Conservation (phyloP, 92 coral and sea anemone genomes). For the Zoanthus gigantus region DNA sequence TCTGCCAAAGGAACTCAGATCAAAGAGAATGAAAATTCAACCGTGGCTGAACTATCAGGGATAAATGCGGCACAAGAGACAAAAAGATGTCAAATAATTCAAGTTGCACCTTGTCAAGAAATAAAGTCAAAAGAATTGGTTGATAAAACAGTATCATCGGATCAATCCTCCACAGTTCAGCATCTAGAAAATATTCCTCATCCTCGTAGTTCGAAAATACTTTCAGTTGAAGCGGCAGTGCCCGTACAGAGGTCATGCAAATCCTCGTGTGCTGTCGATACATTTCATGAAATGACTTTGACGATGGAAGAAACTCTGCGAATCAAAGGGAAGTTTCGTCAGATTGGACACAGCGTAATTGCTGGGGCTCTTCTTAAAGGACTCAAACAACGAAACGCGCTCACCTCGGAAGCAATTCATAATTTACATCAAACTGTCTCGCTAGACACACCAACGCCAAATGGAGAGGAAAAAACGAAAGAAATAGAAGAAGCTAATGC, state of each 20-base stretch:
- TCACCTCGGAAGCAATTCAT: conserved; percentile 85
- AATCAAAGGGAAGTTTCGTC: conserved; percentile 95
- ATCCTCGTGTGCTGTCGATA: conserved; percentile 19
- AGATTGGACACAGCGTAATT: conserved; percentile 90
- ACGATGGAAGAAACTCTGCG: conserved; percentile 90
- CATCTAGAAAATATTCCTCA: conserved; percentile 14
- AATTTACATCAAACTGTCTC: conserved; percentile 84
- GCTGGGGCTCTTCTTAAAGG: conserved; percentile 91
- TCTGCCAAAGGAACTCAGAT: not conserved
- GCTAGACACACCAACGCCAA: conserved; percentile 17
- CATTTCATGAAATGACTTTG: conserved; percentile 54
- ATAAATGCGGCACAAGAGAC: not conserved
- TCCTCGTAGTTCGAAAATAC: not conserved
- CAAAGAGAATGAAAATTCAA: not conserved
- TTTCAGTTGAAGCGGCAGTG: conserved; percentile 12
- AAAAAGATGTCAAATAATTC: not conserved
- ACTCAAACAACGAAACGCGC: conserved; percentile 73
- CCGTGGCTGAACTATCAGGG: not conserved
- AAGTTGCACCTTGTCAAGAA: conserved; percentile 7
- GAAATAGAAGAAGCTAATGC: not conserved
- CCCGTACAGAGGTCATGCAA: not conserved
- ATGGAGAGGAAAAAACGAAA: conserved; percentile 29
- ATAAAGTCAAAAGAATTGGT: not conserved
- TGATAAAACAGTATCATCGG: not conserved
- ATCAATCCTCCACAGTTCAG: not conserved